Base-by-base conservation (phyloP, 2,797 vertebrate species). In the Sebastes melanostomus region DNA sequence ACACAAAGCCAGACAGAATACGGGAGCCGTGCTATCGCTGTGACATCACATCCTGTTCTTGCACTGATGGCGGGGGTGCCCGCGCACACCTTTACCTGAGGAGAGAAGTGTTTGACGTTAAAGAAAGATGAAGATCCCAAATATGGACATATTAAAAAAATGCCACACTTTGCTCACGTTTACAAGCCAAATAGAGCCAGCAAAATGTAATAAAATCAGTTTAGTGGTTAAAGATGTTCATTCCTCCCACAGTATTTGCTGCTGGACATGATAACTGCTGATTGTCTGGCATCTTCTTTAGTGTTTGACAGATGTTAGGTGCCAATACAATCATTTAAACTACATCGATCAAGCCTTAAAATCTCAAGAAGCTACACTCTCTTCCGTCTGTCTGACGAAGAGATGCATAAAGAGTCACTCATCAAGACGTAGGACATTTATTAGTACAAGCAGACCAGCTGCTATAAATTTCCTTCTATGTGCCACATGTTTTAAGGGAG, bases 31-130 rank as follows among this genome's bases (percentile, higher is more conserved):
- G 66, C 81, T 79, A 46, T 13, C 5, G 63, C 66, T 32, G 82
- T 80, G 78, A 65, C 81, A 72, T 95, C 93, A 95, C 94, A 95
- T 95, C 86, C 90, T 94, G 90, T n/a, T 74, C 18, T 29, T 12
- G 34, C 56, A 12, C 16, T 29, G 56, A 42, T 4, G 52, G 73
- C 77, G 4, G 85, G 73, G 75, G 81, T 70, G 83, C 36, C 59
- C 27, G 50, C 38, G 52, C 70, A 69, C 85, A 80, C 81, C 75
- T 78, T 83, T 65, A 89, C 86, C 93, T 95, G 59, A 77, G 2
- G 52, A 60, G 36, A 22, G 3, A 32, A 46, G 16, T 1, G 29
- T 29, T 3, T 18, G 18, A 8, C 1, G n/a, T 61, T 32, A 72
- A 16, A 24, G 20, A 8, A 25, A 22, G 27, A 62, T n/a, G 27